These are phyloP conservation scores for Tenualosa thibaudeaui DNA, from an alignment of 2,797 vertebrate genomes.

Conservation along the genomic window DNA sequence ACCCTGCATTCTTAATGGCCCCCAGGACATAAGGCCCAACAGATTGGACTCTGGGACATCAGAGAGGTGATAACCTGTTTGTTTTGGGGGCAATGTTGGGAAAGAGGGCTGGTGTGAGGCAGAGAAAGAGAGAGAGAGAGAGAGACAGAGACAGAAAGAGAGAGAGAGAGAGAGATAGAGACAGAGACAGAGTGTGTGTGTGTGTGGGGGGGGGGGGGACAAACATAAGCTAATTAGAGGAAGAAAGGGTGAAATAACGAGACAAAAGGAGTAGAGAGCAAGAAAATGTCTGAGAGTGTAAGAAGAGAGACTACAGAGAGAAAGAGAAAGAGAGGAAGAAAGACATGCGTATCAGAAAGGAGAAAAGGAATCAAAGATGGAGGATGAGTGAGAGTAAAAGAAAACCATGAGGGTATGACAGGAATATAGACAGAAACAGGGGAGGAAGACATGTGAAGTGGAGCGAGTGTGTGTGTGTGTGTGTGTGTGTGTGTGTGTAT, in stretches of 20 bases:
- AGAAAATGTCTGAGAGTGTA: conserved; percentile 19
- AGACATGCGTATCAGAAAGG: background rate
- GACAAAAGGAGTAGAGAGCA: background rate
- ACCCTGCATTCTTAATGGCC: conserved; percentile 58
- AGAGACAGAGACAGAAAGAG: background rate
- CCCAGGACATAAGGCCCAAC: conserved; percentile 54
- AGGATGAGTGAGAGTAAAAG: background rate
- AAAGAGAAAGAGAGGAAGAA: conserved; percentile 2
- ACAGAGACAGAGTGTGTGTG: too few relatives aligned
- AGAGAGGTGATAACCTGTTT: conserved; percentile 22
- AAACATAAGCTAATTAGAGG: background rate
- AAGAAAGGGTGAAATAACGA: background rate
- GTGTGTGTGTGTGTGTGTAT: too few relatives aligned
- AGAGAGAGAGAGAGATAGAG: background rate
- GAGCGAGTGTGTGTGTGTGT: background rate
- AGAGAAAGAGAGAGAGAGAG: background rate
- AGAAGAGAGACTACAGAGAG: conserved; percentile 28
- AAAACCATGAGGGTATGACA: background rate
- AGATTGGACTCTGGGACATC: conserved; percentile 40
- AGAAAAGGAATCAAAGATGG: background rate
- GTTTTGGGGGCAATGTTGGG: conserved; percentile 28
- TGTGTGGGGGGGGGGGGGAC: background rate
- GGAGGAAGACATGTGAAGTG: background rate
- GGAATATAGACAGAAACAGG: background rate
- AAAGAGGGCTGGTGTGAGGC: background rate